Percentiles rank a stretch among this genome's conserved stretches.
Evolutionary conservation across 2,888 invertebrate genomes (phyloP).

Genomic region (Ectemnius cavifrons): DNA sequence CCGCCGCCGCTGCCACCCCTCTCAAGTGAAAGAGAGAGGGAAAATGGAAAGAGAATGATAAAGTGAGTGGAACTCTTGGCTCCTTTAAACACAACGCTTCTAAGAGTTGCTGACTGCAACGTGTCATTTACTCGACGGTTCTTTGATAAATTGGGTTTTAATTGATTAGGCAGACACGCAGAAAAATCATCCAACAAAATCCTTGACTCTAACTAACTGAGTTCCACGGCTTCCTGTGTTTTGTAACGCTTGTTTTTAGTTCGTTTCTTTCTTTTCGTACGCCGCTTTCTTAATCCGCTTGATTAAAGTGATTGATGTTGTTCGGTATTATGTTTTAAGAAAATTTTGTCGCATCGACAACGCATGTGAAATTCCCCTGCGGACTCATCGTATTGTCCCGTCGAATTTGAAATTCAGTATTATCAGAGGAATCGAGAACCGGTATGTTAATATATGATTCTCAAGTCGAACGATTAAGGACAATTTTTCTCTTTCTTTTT

Average conservation of each 20-base stretch:
- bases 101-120: constrained; percentile 10
- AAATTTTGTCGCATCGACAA: too few relatives aligned
- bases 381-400: too few relatives aligned
- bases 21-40: constrained; percentile 1
- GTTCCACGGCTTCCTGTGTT: neutral
- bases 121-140: constrained; percentile 7
- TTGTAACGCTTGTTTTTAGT: neutral
- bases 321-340: too few relatives aligned
- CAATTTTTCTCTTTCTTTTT: too few relatives aligned
- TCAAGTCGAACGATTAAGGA: too few relatives aligned
- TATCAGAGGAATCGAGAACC: too few relatives aligned
- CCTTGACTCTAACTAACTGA: neutral
- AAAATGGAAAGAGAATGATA: constrained; percentile 34
- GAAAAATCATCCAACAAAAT: constrained; percentile 11
- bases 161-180: constrained; percentile 20
- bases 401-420: too few relatives aligned
- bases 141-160: constrained; percentile 25
- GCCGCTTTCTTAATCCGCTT: too few relatives aligned
- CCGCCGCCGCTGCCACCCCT: too few relatives aligned
- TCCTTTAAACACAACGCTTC: constrained; percentile 38
- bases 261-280: neutral
- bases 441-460: too few relatives aligned
- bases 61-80: constrained; percentile 27
- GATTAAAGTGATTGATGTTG: too few relatives aligned
- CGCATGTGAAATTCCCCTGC: too few relatives aligned